Base-by-base conservation (phyloP, 2,888 invertebrate genomes). In the Euclidia mi region DNA sequence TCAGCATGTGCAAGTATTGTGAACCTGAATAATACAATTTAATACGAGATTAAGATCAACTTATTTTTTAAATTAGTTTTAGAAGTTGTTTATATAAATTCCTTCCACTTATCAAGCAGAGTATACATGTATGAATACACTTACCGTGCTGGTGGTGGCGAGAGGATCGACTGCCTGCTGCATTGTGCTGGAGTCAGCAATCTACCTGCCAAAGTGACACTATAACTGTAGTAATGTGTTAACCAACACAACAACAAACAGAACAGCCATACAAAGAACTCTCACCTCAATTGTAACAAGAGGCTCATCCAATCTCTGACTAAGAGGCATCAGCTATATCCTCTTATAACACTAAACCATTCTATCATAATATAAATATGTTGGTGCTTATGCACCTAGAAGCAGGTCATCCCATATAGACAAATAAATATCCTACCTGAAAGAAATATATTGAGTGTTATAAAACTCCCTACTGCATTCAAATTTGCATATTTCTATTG, bases 151-250 rank as follows among this genome's bases (percentile, higher is more conserved):
- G 71, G 95, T 95, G 64, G 95, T 95, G 67, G 95, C 95, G 65
- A 95, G 92, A 76, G 95, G 95, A 82, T 95, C 95, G 71, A 95
- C 95, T 71, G 95, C 95, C 87, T 95, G 95, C 91, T 95, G 95
- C 95, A 95, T 95, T 76, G 94, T 94, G 95, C 94, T 95, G 89
- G 94, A 94, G 88, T 95, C 95, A 86, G 95, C 94, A 85, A 94
- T 93, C 95, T 95, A 94, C 94, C 95, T 95, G 91, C 90, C 95
- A 87, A 91, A 88, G 81, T 78, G 68, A 92, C 77, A 85, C 82
- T 77, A 84, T 63, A 63, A 88, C 91, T 93, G 82, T 88, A 90
- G 86, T 78, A 78, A 65, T 65, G 47, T 56, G 47, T 57, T 69
- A 42, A 28, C 50, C 7, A 51, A 52, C 28, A 2, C 31, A 32